phyloP scores from a whole-genome alignment of 2,113 vertebrate species.

The Odocoileus hemionus region DNA sequence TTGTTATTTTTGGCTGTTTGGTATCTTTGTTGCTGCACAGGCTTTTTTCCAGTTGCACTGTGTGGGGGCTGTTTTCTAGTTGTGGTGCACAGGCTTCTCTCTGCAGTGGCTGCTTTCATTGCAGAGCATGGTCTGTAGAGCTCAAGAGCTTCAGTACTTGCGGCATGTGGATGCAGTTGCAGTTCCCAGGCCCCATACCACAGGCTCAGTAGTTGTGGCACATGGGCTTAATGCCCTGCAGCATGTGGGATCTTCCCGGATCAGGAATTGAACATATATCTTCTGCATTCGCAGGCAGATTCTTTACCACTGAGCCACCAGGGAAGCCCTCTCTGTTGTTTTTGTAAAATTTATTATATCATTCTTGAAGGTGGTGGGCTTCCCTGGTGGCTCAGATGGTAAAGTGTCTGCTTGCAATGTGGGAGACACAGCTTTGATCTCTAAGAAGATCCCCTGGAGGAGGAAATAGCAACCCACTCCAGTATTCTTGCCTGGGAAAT shows the following conservation, averaged over 20 bases:
- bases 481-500: not conserved
- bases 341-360: not conserved
- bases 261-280: not conserved
- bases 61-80: not conserved
- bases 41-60: not conserved
- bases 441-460: not conserved
- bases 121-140: not conserved
- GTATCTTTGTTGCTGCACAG: not conserved
- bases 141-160: not conserved
- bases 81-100: not conserved
- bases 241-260: not conserved
- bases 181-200: not conserved
- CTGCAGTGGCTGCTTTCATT: not conserved
- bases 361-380: not conserved
- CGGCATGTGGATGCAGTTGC: not conserved
- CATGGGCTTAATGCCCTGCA: not conserved
- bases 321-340: not conserved
- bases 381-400: not conserved
- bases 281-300: not conserved
- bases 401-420: not conserved
- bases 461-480: not conserved
- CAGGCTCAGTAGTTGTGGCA: not conserved
- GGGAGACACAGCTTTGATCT: not conserved
- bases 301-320: not conserved
- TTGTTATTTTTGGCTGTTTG: not conserved